These are phyloP conservation scores for Tragelaphus eurycerus DNA, from an alignment of 2,797 vertebrate genomes.

Conservation along the genomic window DNA sequence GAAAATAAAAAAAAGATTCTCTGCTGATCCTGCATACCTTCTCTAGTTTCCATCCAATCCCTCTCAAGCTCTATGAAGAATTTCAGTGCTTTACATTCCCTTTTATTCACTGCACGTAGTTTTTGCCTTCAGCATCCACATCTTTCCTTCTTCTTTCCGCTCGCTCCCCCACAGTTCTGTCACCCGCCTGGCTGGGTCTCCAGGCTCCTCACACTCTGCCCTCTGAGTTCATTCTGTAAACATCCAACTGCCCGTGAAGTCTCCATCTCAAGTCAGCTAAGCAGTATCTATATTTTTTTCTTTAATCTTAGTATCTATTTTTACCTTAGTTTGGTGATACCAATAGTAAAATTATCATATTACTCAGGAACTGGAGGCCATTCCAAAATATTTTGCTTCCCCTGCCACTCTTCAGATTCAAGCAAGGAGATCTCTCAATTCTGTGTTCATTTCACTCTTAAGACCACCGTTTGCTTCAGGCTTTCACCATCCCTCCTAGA, in stretches of 20 bases:
- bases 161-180: background rate
- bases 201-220: background rate
- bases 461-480: background rate
- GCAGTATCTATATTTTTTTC: background rate
- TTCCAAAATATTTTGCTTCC: background rate
- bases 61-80: background rate
- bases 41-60: background rate
- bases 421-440: background rate
- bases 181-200: background rate
- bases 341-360: background rate
- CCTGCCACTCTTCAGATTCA: background rate
- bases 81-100: background rate
- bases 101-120: background rate
- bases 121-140: background rate
- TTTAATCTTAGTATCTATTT: background rate
- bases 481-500: background rate
- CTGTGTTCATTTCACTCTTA: background rate
- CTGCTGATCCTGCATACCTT: background rate
- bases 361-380: background rate
- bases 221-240: background rate
- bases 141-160: background rate
- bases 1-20: background rate
- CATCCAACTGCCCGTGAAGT: background rate
- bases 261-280: background rate
- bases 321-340: background rate